phyloP scores from a whole-genome alignment of 2,888 invertebrate genomes.

The Drosophila engyochracea region DNA sequence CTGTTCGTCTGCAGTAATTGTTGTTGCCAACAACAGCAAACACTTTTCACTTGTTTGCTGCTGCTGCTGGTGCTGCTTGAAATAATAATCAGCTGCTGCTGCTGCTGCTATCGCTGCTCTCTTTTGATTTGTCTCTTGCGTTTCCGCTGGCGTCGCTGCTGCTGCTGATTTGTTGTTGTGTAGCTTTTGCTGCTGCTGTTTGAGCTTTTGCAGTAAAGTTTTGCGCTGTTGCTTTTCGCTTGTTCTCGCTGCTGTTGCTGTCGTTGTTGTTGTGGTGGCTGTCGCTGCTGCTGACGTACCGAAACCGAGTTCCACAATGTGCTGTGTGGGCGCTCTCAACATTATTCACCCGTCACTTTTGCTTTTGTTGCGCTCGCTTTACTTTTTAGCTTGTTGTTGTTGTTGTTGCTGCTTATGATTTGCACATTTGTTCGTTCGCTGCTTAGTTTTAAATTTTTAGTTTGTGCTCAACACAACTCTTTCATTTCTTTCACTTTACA shows the following conservation, averaged over 20 bases:
- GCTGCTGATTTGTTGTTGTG: conserved; percentile 30
- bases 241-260: conserved; percentile 38
- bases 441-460: conserved; percentile 28
- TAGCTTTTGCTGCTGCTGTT: conserved; percentile 66
- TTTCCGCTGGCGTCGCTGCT: conserved; percentile 41
- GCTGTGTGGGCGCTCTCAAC: conserved; percentile 86
- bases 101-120: conserved; percentile 51
- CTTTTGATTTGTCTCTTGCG: conserved; percentile 53
- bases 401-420: conserved; percentile 45
- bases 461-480: conserved; percentile 53
- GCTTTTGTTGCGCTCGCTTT: conserved; percentile 32
- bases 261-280: conserved; percentile 41
- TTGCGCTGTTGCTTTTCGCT: conserved; percentile 58
- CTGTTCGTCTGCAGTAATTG: conserved; percentile 43
- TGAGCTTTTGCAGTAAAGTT: conserved; percentile 64
- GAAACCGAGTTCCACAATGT: conserved; percentile 85
- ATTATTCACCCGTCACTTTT: conserved; percentile 83
- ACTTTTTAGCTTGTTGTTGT: conserved; percentile 49
- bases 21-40: conserved; percentile 56
- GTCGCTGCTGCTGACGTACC: conserved; percentile 70
- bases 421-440: conserved; percentile 40
- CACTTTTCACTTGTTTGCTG: conserved; percentile 61
- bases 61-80: conserved; percentile 52
- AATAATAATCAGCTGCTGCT: conserved; percentile 61
- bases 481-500: conserved; percentile 41